Evolutionary conservation across 2,797 vertebrate genomes (phyloP), one percentile per base, ranked within the genome.

Genomic region (Pangasius djambal): DNA sequence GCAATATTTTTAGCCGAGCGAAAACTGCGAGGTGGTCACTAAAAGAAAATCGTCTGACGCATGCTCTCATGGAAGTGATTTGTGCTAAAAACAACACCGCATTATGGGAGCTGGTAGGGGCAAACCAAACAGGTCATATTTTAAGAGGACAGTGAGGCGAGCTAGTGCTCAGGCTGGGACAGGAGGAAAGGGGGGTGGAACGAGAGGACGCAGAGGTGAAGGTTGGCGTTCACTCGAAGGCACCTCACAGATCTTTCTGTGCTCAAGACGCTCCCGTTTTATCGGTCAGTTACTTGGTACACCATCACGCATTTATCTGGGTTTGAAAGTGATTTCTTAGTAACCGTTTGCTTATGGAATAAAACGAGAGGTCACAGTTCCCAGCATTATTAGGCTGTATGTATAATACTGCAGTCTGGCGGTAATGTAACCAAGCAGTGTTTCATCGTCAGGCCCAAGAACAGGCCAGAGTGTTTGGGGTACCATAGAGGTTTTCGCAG

Each of bases 81-180:
- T 97, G 95, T 96, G 96, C 96, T 97, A 97, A 97, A 97, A 97
- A 97, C 97, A 98, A 97, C 97, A 98, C 95, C 94, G 97, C 96
- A 97, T 97, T 98, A 97, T 95, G 96, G 96, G 95, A 96, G 96
- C 97, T 96, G 91, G 95, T 96, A 96, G 97, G 97, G 96, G 96
- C 96, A 97, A 98, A 97, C 96, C 96, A 97, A 97, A 97, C 97
- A 97, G 96, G 96, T 97, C 97, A 96, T 97, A 98, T 98, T 97
- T 97, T 96, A 95, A 92, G 85, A 86, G 89, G 84, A 91, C 63
- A 31, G 86, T 25, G 22, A 85, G 48, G 59, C 48, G 34, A 83
- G 20, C 85, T 78, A 20, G 78, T 15, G 13, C 20, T n/a, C 55
- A 75, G 70, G 59, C 57, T 59, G 70, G 52, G 85, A 34, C 77